These are phyloP conservation scores for Callocephalon fimbriatum DNA, from an alignment of 2,113 vertebrate species.

Conservation along the genomic window DNA sequence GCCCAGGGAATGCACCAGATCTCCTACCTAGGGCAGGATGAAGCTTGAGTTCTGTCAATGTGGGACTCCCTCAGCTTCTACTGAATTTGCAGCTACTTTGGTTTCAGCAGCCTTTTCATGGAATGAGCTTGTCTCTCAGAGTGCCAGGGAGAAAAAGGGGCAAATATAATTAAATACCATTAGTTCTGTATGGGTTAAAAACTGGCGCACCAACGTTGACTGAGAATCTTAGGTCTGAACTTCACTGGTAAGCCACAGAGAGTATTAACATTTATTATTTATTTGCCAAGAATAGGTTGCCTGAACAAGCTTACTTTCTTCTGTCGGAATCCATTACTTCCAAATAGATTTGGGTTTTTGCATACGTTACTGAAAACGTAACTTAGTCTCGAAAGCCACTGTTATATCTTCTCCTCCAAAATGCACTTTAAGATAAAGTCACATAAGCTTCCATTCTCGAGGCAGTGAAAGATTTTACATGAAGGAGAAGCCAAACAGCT, in stretches of 20 bases:
- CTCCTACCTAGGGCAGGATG: not conserved
- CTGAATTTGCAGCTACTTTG: not conserved
- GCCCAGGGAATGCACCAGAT: not conserved
- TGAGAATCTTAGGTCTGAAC: not conserved
- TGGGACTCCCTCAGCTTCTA: not conserved
- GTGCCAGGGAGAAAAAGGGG: not conserved
- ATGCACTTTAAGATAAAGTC: not conserved
- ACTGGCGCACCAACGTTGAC: not conserved
- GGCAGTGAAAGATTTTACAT: not conserved
- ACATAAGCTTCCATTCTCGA: not conserved
- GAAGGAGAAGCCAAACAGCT: not conserved
- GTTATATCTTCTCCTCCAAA: not conserved
- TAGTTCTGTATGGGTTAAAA: not conserved
- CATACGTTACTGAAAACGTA: not conserved
- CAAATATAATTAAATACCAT: not conserved
- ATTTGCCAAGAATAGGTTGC: not conserved
- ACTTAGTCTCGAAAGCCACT: not conserved
- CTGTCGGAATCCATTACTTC: not conserved
- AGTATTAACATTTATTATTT: not conserved
- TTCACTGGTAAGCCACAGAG: not conserved
- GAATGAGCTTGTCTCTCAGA: not conserved
- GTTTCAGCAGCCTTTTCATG: not conserved
- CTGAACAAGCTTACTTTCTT: not conserved
- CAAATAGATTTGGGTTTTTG: not conserved
- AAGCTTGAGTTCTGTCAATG: not conserved